Evolutionary conservation across 37 sponge, comb jelly and placozoan species (phyloP).

Genomic region (Tethya wilhelma): DNA sequence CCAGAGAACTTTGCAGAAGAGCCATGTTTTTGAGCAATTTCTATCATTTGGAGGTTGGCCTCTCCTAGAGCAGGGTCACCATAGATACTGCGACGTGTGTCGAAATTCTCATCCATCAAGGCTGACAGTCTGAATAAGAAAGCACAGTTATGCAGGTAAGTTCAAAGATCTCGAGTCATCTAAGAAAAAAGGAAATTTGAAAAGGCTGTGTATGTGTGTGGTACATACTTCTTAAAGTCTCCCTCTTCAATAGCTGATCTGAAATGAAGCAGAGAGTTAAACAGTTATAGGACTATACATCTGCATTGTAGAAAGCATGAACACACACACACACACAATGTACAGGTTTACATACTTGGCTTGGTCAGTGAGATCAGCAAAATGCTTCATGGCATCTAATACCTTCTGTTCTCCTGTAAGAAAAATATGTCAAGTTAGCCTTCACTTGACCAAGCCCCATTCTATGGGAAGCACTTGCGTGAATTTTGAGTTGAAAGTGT

Average conservation of each 20-base stretch:
- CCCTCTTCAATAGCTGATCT: constrained; percentile 70
- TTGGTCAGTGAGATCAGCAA: constrained; percentile 72
- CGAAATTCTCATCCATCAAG: constrained; percentile 86
- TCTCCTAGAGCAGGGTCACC: constrained; percentile 74
- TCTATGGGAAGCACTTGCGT: too few species aligned
- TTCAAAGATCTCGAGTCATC: neutral
- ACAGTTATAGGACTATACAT: neutral
- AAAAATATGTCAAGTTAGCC: neutral
- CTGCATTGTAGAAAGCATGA: neutral
- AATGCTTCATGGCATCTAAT: constrained; percentile 71
- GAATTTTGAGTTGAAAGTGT: too few species aligned
- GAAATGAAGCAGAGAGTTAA: neutral
- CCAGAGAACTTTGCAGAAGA: constrained; percentile 89
- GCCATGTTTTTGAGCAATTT: constrained; percentile 82
- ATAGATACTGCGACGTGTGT: constrained; percentile 65
- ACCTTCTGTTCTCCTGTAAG: constrained; percentile 72
- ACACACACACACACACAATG: neutral
- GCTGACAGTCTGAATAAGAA: constrained; percentile 43
- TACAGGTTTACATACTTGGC: constrained; percentile 42
- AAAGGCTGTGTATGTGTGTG: neutral
- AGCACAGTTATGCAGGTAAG: neutral
- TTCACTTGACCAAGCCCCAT: neutral
- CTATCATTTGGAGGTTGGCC: constrained; percentile 75
- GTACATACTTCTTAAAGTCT: constrained; percentile 52
- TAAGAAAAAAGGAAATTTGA: neutral